A percentile compares a stretch with the other conserved stretches of the same genome.
Conservation (phyloP, 2,113 vertebrate genomes). For the Chiloscyllium plagiosum region DNA sequence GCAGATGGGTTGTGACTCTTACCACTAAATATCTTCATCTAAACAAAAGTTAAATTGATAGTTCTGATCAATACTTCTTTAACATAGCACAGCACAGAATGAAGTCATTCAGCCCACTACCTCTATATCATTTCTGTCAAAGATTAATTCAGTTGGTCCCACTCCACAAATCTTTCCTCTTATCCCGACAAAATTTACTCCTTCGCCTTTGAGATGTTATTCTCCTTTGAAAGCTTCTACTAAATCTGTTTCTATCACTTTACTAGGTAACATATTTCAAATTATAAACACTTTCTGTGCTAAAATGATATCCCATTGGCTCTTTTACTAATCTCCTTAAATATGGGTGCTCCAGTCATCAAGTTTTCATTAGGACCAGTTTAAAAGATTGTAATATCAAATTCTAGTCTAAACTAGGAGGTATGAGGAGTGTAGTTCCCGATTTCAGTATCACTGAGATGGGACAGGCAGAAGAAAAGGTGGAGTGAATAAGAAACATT, state of each 20-base stretch:
- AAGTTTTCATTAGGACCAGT: background rate
- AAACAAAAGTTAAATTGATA: background rate
- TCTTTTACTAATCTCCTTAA: background rate
- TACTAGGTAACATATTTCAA: background rate
- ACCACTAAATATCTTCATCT: background rate
- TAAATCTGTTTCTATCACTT: background rate
- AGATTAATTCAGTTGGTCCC: background rate
- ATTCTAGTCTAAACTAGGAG: background rate
- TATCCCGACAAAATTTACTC: background rate
- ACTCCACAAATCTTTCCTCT: background rate
- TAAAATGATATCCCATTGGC: background rate
- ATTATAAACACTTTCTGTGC: background rate
- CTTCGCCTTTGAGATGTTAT: background rate
- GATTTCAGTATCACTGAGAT: background rate
- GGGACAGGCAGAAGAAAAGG: no score
- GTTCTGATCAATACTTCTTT: background rate
- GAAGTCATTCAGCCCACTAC: background rate
- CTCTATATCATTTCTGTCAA: background rate
- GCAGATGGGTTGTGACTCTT: background rate
- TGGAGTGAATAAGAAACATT: background rate
- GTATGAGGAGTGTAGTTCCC: background rate
- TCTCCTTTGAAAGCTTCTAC: background rate
- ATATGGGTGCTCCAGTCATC: no score
- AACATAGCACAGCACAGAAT: background rate
- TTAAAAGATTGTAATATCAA: background rate